Percentiles rank a stretch among this genome's conserved stretches.
phyloP scores from a whole-genome alignment of 2,113 vertebrate genomes.

The Otis tarda region DNA sequence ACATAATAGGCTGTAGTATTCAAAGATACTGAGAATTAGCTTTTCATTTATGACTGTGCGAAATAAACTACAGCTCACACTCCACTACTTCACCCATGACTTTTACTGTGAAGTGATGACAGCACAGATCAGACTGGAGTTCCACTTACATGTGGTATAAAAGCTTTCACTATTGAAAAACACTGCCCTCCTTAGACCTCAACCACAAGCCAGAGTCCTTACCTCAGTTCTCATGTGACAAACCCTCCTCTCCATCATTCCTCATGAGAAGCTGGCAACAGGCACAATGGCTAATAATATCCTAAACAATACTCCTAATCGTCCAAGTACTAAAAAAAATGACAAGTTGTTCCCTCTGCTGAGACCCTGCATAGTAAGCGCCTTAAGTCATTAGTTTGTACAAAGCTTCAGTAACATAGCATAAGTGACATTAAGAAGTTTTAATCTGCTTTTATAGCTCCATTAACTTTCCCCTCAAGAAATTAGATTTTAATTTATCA shows the following conservation, averaged over 20 bases:
- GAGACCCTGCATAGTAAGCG: conserved; percentile 24
- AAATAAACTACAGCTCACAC: background rate
- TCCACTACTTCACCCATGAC: background rate
- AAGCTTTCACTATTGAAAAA: background rate
- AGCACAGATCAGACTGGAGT: background rate
- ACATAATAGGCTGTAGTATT: background rate
- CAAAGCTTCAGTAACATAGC: conserved; percentile 14
- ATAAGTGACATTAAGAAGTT: conserved; percentile 49
- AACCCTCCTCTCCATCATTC: background rate
- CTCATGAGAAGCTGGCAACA: background rate
- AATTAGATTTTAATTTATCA: conserved; percentile 49
- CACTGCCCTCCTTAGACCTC: background rate
- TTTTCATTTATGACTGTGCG: background rate
- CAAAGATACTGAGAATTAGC: background rate
- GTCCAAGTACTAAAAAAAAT: background rate
- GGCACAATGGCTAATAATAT: background rate
- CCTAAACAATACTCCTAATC: background rate
- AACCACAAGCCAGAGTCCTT: background rate
- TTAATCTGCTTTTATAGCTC: conserved; percentile 52
- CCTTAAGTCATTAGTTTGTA: conserved; percentile 52
- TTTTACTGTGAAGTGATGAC: background rate
- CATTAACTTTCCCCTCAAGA: conserved; percentile 33
- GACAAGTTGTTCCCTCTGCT: background rate
- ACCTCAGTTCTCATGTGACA: background rate
- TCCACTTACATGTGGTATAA: background rate